Evolutionary conservation across 2,113 vertebrate species (phyloP), one percentile per base, ranked within the genome.

Genomic region (Agelaius tricolor): DNA sequence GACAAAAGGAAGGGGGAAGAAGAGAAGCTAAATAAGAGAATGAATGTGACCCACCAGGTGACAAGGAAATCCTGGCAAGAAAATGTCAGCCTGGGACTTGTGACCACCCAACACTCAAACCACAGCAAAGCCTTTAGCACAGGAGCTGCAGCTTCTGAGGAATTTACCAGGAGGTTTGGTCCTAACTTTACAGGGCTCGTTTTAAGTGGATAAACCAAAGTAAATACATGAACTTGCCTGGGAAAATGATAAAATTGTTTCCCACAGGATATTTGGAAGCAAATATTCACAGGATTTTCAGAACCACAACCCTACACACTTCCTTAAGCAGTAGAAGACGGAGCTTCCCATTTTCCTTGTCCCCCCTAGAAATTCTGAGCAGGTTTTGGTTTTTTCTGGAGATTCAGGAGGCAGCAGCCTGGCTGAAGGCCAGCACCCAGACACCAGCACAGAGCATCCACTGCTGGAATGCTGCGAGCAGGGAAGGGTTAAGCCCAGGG

Each of bases 401-500:
- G 22, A 23, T 46, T 31, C 37, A 17, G 5, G 2, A 43, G 30
- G 72, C 76, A 44, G 14, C 16, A 57, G 59, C 51, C 55, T 11
- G 20, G n/a, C 61, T 44, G 16, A 43, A 52, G 3, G 1, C 22
- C 3, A 4, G 46, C 63, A 13, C 24, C 46, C 16, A 27, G 31
- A 5, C 4, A 57, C 9, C 19, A 66, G 15, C 15, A 2, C 2
- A 0, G 43, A 39, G n/a, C 65, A 49, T 28, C 82, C 68, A 9
- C 63, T 78, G 63, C 77, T 72, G 89, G 96, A 90, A 93, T 55
- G 39, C 1, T 2, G 41, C 13, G 95, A 94, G 65, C 96, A 97
- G 84, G 92, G 87, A 98, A 98, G 97, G 91, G 97, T 98, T 98
- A 98, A 98, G 26, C 79, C 63, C 96, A 55, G 30, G 67, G 96